Base-by-base conservation (phyloP, 2,888 invertebrate genomes). In the Axea sp. region DNA sequence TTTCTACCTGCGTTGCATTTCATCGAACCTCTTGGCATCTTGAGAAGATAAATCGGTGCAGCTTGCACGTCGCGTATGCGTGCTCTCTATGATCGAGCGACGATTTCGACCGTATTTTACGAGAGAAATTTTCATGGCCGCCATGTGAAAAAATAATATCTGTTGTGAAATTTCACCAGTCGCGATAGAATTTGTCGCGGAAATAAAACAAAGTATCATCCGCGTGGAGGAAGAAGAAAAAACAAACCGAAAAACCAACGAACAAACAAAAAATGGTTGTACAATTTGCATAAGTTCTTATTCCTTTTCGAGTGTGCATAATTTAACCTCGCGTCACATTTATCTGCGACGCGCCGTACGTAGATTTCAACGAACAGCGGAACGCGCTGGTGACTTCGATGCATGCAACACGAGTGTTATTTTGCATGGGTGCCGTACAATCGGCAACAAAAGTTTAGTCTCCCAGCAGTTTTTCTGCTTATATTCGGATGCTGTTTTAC, bases 81-180 rank as follows among this genome's bases (percentile, higher is more conserved):
- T 39, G 41, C 24, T 26, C 39, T 64, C 64, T 62, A 71, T 72
- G 72, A 65, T 65, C 65, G 59, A 28, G 30, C 49, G 51, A 31
- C 41, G 65, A 72, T 65, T 62, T 51, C 72, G 57, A 53, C 6
- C 28, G 8, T 31, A 7, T 49, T 67, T 64, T 49, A 39, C 15
- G 33, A 72, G 72, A 65, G 72, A 72, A 72, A 72, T 72, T 72
- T 72, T 37, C 71, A 55, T 47, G 28, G 41, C 49, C n/a, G 30
- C 24, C 14, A 7, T 12, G 59, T 7, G 55, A 39, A 60, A 71
- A 71, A 71, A 60, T 59, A 22, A 39, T 35, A 17, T n/a, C 1
- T 30, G 7, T 11, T 31, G 11, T 8, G 47, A 57, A 22, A 43
- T 60, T 60, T 60, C 47, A 6, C 49, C 51, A 11, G 14, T 4